These are phyloP conservation scores for Channa striata DNA, from an alignment of 2,797 vertebrate species.

Conservation along the genomic window DNA sequence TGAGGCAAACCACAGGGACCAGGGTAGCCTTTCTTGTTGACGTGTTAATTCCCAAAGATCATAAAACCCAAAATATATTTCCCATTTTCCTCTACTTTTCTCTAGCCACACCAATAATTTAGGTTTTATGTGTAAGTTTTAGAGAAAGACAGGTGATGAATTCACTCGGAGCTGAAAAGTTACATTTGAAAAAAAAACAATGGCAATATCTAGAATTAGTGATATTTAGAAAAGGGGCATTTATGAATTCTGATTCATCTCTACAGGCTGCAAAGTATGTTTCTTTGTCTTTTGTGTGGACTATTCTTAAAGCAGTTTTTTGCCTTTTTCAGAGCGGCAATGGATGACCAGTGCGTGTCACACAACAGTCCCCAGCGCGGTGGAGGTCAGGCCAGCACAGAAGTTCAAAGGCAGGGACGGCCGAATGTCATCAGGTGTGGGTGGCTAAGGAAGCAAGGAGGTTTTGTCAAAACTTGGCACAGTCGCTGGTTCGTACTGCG, in stretches of 20 bases:
- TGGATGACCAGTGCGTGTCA: constrained; percentile 90
- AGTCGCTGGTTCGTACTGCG: constrained; percentile 98
- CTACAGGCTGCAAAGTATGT: background rate
- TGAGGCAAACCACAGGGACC: background rate
- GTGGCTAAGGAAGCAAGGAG: constrained; percentile 98
- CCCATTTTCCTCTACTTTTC: background rate
- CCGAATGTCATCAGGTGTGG: constrained; percentile 88
- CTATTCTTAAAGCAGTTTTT: no score
- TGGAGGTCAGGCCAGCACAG: constrained; percentile 57
- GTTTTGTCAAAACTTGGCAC: constrained; percentile 99
- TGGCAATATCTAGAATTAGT: background rate
- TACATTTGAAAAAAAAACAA: background rate
- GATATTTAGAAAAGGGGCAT: background rate
- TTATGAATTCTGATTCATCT: background rate
- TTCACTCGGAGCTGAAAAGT: background rate
- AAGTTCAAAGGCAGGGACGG: constrained; percentile 71
- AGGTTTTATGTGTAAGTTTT: background rate
- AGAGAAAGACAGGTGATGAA: background rate
- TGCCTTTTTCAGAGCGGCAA: no score
- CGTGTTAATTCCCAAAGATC: background rate
- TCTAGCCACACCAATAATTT: background rate
- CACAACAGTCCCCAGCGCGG: constrained; percentile 77
- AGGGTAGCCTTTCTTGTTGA: background rate
- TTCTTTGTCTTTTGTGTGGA: background rate
- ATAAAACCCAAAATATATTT: background rate